Evolutionary conservation across 2,113 vertebrate species (phyloP).

Genomic region (Syngnathus scovelli): DNA sequence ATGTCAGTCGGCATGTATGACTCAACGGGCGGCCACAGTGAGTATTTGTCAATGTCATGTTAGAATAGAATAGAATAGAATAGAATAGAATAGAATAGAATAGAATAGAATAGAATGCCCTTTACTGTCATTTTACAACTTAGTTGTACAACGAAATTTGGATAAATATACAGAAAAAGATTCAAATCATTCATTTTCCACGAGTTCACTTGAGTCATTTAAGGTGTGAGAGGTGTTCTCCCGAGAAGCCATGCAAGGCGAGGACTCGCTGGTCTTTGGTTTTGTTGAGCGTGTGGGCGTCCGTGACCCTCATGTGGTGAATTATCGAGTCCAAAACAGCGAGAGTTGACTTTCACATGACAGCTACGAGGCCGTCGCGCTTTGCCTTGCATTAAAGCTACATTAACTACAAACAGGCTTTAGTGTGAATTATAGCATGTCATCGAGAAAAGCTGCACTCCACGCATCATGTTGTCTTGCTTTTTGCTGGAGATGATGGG

Average conservation of each 20-base stretch:
- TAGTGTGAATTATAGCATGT: not conserved
- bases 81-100: too few relatives aligned
- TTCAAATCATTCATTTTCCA: not conserved
- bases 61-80: too few relatives aligned
- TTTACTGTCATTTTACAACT: too few relatives aligned
- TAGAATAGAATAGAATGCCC: too few relatives aligned
- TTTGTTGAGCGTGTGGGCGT: slow-evolving; percentile 32
- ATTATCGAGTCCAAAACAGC: slow-evolving; percentile 36
- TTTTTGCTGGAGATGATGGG: not conserved
- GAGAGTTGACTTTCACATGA: slow-evolving; percentile 20
- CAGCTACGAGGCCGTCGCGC: slow-evolving; percentile 5
- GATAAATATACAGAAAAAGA: slow-evolving; percentile 9
- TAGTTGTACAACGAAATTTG: too few relatives aligned
- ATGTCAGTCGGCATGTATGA: slow-evolving; percentile 53
- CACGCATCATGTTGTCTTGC: not conserved
- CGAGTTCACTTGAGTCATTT: slow-evolving; percentile 25
- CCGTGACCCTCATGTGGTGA: slow-evolving; percentile 31
- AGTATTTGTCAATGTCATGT: slow-evolving; percentile 1
- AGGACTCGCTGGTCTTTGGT: slow-evolving; percentile 21
- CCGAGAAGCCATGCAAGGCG: slow-evolving; percentile 52
- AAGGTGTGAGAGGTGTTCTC: slow-evolving; percentile 28
- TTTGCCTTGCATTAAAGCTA: not conserved
- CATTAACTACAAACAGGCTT: not conserved
- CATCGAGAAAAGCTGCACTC: not conserved
- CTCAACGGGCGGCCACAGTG: slow-evolving; percentile 16